phyloP scores from a whole-genome alignment of 1,140 invertebrate species.

The Pogonomyrmex californicus region DNA sequence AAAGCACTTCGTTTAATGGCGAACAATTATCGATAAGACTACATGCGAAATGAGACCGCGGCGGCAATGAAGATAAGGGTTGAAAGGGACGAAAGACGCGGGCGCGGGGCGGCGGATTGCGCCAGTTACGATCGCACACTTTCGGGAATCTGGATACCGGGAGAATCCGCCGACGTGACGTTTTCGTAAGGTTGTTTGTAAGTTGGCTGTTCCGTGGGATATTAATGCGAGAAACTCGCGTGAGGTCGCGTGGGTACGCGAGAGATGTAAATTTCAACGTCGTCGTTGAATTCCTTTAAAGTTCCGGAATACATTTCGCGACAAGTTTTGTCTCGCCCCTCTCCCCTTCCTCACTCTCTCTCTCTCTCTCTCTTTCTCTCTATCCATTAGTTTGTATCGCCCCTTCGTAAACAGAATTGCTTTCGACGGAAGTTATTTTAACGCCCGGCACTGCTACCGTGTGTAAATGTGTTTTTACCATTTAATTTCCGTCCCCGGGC shows the following conservation, averaged over 20 bases:
- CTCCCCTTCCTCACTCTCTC: no score
- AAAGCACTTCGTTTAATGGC: conserved; percentile 23
- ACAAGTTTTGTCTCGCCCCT: conserved; percentile 1
- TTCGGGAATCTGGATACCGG: conserved; percentile 19
- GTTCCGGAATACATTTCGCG: conserved; percentile 49
- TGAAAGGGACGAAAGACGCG: neutral
- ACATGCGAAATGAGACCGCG: neutral
- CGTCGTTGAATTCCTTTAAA: conserved; percentile 32
- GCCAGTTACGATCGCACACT: conserved; percentile 1
- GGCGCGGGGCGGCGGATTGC: neutral
- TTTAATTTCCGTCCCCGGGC: neutral
- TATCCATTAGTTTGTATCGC: neutral
- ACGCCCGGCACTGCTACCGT: neutral
- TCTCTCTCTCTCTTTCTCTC: no score
- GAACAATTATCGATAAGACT: conserved; percentile 54
- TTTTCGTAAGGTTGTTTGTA: conserved; percentile 21
- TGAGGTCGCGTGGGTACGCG: neutral
- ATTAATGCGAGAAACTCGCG: conserved; percentile 19
- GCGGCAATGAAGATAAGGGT: conserved; percentile 44
- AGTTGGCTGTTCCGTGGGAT: conserved; percentile 6
- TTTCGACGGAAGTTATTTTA: neutral
- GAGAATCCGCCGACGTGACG: neutral
- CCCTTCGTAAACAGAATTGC: conserved; percentile 21
- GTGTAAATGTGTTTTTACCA: neutral
- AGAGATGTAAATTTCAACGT: conserved; percentile 43